Conservation (phyloP, 2,888 invertebrate species). For the Resseliella maxima region DNA sequence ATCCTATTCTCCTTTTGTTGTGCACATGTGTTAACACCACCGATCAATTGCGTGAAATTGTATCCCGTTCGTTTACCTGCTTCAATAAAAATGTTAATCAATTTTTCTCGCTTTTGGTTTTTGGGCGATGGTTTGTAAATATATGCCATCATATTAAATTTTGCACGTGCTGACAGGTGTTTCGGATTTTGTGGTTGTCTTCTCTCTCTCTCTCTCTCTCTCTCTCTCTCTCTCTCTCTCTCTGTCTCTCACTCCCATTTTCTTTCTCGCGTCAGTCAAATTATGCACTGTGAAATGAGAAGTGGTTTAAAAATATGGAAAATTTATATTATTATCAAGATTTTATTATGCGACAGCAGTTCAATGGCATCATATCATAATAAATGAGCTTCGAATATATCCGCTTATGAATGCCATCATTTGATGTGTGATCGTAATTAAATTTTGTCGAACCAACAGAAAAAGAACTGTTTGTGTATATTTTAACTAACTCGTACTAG, state of each 20-base stretch:
- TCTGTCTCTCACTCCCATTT: too few species aligned
- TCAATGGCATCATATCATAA: conserved; percentile 18
- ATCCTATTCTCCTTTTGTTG: not conserved
- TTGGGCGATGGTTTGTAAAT: not conserved
- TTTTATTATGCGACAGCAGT: conserved; percentile 42
- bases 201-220: too few species aligned
- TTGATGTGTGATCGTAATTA: conserved; percentile 8
- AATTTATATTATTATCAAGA: conserved; percentile 49
- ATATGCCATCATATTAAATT: conserved; percentile 27
- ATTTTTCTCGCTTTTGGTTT: not conserved
- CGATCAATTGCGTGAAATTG: not conserved
- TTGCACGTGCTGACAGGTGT: conserved; percentile 47
- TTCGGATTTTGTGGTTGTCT: conserved; percentile 26
- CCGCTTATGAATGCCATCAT: not conserved
- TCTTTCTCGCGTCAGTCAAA: not conserved
- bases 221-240: too few species aligned
- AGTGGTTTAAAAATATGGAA: conserved; percentile 37
- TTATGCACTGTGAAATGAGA: not conserved
- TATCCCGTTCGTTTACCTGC: conserved; percentile 12
- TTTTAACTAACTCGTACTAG: not conserved
- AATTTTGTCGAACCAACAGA: not conserved
- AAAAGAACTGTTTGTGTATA: not conserved
- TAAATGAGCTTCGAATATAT: not conserved
- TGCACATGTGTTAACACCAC: conserved; percentile 20
- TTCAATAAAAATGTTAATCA: conserved; percentile 43